Base-by-base conservation (phyloP, 2,888 invertebrate genomes). In the Brenthis hecate region DNA sequence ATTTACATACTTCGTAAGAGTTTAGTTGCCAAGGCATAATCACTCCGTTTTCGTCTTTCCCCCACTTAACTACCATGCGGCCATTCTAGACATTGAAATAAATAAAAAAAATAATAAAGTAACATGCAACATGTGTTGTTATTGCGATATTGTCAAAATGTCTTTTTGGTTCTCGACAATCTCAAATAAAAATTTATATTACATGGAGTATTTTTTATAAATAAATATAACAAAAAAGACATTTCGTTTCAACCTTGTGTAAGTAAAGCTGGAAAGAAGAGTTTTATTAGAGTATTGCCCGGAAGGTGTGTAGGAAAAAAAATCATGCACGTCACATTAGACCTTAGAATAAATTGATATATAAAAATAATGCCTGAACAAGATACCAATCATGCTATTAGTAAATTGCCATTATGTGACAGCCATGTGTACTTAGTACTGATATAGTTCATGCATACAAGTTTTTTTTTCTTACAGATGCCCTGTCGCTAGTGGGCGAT, bases 21-120 rank as follows among this genome's bases (percentile, higher is more conserved):
- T 89, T 85, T 80, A 92, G 91, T 87, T 91, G 89, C 89, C 89
- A 88, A 89, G 92, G 92, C 91, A 92, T 88, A 83, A 88, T 83
- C 84, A 92, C 92, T 86, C 85, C 87, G 81, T 84, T 91, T 78
- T 91, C 92, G 81, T 89, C 92, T 82, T 89, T 92, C 85, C 83
- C 87, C 92, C 92, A 92, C 80, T 87, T 92, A 92, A 92, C 92
- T 91, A 92, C 89, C 92, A 92, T 92, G 91, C 92, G 87, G 91
- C 92, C 85, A 75, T 80, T 89, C 92, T 92, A 92, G 88, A 87
- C 81, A 85, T 91, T 87, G 82, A 80, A 90, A 90, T 86, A 85
- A 79, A 83, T 84, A 85, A 84, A 82, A 83, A 84, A 28, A 83
- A 78, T 76, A 85, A 81, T 84, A 86, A 81, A 81, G 81, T 80